These are phyloP conservation scores for Galago senegalensis DNA, from an alignment of 2,797 vertebrate genomes.

Conservation along the genomic window DNA sequence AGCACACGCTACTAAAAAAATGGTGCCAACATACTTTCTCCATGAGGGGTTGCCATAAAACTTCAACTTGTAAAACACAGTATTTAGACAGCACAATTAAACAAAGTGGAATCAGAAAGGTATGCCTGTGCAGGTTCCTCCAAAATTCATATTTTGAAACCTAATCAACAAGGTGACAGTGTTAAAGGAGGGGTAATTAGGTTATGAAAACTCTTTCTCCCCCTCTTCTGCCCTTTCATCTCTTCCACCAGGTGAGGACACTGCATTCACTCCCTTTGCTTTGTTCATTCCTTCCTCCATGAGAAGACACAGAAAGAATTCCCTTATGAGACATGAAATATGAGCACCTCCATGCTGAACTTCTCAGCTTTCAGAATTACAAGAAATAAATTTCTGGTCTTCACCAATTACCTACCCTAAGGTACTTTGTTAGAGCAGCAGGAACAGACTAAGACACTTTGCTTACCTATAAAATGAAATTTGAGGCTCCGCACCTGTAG, in stretches of 20 bases:
- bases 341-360: not conserved
- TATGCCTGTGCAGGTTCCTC: not conserved
- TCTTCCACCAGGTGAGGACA: not conserved
- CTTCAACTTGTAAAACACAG: not conserved
- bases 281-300: not conserved
- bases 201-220: not conserved
- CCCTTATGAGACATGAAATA: not conserved
- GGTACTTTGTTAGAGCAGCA: not conserved
- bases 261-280: not conserved
- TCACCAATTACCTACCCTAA: not conserved
- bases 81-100: not conserved
- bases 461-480: constrained; percentile 43
- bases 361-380: not conserved
- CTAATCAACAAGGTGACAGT: not conserved
- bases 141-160: not conserved
- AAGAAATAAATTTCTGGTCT: not conserved
- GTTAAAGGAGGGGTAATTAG: not conserved
- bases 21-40: not conserved
- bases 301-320: not conserved
- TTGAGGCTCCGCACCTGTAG: not conserved
- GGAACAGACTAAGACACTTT: not conserved
- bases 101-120: not conserved
- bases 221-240: not conserved
- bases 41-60: not conserved
- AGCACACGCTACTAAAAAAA: not conserved